Evolutionary conservation across 2,888 invertebrate species (phyloP).

Genomic region (Syrista parreyssii): DNA sequence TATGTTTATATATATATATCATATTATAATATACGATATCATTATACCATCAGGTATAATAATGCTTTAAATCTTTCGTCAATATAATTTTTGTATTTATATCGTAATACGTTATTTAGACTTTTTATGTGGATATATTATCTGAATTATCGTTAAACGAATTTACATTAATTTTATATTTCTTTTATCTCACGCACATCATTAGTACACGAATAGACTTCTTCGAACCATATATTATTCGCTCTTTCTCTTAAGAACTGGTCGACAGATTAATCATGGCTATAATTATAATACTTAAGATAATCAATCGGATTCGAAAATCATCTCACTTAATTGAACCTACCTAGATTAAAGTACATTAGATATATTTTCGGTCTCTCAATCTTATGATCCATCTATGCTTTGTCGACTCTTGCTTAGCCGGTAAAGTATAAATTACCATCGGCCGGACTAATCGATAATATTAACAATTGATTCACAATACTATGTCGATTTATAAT

Average conservation of each 20-base stretch:
- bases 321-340: constrained; percentile 2
- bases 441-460: no score
- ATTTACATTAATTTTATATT: constrained; percentile 5
- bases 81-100: constrained; percentile 26
- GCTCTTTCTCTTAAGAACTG: constrained; percentile 6
- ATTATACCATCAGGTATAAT: constrained; percentile 21
- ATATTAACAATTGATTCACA: no score
- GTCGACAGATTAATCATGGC: constrained; percentile 5
- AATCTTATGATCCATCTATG: no score
- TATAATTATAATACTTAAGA: constrained; percentile 20
- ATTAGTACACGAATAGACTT: constrained; percentile 7
- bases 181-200: constrained; percentile 9
- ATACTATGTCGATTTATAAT: no score
- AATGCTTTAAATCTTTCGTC: constrained; percentile 28
- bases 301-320: constrained; percentile 22
- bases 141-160: constrained; percentile 11
- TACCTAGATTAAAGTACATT: constrained; percentile 1
- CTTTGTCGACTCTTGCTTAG: no score
- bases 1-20: constrained; percentile 20
- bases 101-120: constrained; percentile 23
- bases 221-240: not conserved
- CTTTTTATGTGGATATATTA: constrained; percentile 20
- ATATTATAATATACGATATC: constrained; percentile 21
- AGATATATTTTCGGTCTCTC: not conserved
- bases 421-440: no score